Evolutionary conservation across 2,888 invertebrate genomes (phyloP).

Genomic region (Brenthis ino): DNA sequence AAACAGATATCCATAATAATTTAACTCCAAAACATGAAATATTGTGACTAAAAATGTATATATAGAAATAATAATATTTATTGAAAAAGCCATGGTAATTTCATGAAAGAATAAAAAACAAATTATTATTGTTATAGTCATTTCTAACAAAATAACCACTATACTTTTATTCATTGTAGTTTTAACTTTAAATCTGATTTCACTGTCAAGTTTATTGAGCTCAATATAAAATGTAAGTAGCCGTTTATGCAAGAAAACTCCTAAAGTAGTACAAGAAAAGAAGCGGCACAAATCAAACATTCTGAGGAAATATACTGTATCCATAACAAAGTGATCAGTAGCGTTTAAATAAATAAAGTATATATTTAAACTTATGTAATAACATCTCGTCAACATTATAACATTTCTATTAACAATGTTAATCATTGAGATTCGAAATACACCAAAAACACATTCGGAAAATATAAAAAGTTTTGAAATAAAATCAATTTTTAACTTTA

Average conservation of each 20-base stretch:
- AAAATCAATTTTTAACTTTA: background rate
- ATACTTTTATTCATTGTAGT: background rate
- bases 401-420: background rate
- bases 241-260: conserved; percentile 2
- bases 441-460: background rate
- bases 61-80: background rate
- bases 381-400: background rate
- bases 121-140: background rate
- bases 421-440: background rate
- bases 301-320: background rate
- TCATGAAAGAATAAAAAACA: background rate
- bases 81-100: background rate
- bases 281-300: background rate
- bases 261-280: background rate
- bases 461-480: background rate
- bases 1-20: conserved; percentile 38
- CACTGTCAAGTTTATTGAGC: background rate
- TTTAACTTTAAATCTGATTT: background rate
- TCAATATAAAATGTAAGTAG: background rate
- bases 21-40: conserved; percentile 31
- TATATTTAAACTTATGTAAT: background rate
- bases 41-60: background rate
- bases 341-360: background rate
- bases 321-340: background rate
- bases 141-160: background rate